Evolutionary conservation across 2,888 invertebrate species (phyloP), one percentile per base, ranked within the genome.

Genomic region (Aleiodes leptofemur): DNA sequence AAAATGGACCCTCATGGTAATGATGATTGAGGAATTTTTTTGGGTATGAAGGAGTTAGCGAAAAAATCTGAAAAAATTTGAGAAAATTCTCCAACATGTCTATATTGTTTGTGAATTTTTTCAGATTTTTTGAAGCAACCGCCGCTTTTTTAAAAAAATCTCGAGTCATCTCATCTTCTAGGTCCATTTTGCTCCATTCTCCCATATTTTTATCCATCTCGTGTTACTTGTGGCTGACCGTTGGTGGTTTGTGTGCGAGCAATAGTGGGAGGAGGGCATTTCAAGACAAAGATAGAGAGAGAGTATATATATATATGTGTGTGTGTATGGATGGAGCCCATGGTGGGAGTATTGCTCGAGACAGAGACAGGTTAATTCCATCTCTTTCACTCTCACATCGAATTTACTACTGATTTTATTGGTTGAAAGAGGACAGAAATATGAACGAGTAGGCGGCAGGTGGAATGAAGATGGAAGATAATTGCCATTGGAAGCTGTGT

Each of bases 231-330:
- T 3, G 56, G 56, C 56, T 73, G 73, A 73, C 73, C 73, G 73
- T 66, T 61, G 72, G 57, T 59, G 34, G 38, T 23, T 59, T 48
- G 71, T 31, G 31, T 31, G 31, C 29, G 50, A 51, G 23, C 51
- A 14, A 48, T 59, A 61, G 73, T 74, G 73, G 73, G 73, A 74
- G 73, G 64, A 6, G 43, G 61, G 72, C 73, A 86, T 89, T 90
- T 90, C 90, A 90, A 11, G 91, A 90, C 90, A 91, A 90, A 91
- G 91, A 91, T 91, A 90, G 91, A 78, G 83, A 91, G 91, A 69
- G n/a, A 48, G 50, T 55, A 50, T 50, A 4, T 34, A 6, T 16
- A 73, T 51, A 55, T n/a, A 68, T 38, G 34, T 34, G 34, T 16
- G 74, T 56, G 59, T n/a, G 70, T 38, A n/a, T 13, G 61, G 76